Evolutionary conservation across 2,888 invertebrate genomes (phyloP).

Genomic region (Entomobrya multifasciata): DNA sequence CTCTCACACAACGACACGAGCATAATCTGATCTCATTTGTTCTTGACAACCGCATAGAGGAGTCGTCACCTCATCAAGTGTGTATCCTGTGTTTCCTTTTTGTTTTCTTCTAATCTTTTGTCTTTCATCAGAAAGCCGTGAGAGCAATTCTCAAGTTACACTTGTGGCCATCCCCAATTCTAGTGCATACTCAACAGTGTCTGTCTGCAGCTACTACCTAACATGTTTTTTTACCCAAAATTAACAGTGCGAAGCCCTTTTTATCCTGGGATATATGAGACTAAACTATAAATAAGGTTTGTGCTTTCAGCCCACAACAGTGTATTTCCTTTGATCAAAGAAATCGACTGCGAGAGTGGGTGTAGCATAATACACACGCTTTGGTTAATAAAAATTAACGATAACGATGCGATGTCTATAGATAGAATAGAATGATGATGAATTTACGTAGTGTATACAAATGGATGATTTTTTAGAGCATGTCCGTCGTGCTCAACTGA

Average conservation of each 20-base stretch:
- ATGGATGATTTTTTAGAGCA: neutral
- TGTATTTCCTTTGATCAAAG: neutral
- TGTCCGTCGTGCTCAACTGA: neutral
- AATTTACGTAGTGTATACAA: neutral
- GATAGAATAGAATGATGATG: neutral
- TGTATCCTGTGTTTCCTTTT: constrained; percentile 7
- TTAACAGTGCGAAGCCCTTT: neutral
- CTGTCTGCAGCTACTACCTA: neutral
- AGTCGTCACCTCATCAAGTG: neutral
- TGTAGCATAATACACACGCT: neutral
- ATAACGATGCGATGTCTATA: neutral
- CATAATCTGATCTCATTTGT: too few species aligned
- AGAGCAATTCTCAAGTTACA: constrained; percentile 37
- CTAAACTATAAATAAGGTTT: too few species aligned
- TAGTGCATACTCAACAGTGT: neutral
- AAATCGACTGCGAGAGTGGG: too few species aligned
- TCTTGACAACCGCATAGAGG: too few species aligned
- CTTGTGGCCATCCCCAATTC: constrained; percentile 19
- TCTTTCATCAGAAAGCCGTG: constrained; percentile 35
- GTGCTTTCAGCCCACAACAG: neutral
- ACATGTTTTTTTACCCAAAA: neutral
- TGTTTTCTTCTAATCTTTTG: constrained; percentile 36
- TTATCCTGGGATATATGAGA: neutral
- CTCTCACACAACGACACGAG: too few species aligned
- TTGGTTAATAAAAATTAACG: neutral